These are phyloP conservation scores for Nyctibius bracteatus DNA, from an alignment of 2,113 vertebrate genomes.

Conservation along the genomic window DNA sequence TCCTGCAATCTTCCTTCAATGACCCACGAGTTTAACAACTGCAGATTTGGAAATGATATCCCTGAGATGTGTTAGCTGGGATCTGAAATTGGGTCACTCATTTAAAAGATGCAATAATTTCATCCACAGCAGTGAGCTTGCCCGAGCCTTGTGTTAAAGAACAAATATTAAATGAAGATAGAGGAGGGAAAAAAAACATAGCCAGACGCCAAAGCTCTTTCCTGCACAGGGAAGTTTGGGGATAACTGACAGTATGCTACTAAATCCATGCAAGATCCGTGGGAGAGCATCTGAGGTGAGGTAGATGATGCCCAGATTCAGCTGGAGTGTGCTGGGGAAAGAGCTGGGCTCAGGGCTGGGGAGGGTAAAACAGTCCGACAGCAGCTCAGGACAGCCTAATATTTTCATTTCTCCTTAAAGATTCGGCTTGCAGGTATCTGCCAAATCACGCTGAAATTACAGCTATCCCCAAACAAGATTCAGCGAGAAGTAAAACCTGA, in stretches of 20 bases:
- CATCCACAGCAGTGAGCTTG: background rate
- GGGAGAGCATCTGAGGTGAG: background rate
- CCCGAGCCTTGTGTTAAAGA: background rate
- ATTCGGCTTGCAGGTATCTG: background rate
- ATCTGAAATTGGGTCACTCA: background rate
- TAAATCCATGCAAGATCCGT: background rate
- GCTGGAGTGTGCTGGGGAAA: background rate
- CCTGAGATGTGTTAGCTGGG: background rate
- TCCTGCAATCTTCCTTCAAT: background rate
- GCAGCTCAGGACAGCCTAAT: background rate
- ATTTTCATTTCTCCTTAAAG: background rate
- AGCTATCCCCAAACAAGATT: background rate
- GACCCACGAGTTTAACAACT: fast-evolving
- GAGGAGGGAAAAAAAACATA: background rate
- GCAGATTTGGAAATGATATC: background rate
- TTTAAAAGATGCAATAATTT: background rate
- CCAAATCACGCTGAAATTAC: background rate
- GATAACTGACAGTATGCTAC: background rate
- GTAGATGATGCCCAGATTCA: fast-evolving
- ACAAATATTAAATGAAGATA: fast-evolving
- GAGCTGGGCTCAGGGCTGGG: background rate
- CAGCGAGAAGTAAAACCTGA: background rate
- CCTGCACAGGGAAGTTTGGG: background rate
- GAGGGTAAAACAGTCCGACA: background rate
- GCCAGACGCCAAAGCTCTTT: background rate